Evolutionary conservation across 2,888 invertebrate genomes (phyloP).

Genomic region (Holacanthella duospinosa): DNA sequence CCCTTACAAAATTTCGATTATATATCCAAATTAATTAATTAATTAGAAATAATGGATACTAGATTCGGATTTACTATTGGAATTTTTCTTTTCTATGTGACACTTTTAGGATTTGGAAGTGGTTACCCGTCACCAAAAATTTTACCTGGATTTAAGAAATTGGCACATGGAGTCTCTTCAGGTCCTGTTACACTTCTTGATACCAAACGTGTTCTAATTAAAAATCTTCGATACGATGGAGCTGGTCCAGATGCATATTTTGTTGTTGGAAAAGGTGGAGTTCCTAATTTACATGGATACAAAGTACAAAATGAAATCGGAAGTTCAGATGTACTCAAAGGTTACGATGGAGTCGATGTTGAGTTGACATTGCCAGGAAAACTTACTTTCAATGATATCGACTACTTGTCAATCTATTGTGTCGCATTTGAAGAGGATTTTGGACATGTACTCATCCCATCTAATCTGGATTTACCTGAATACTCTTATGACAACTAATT

Average conservation of each 20-base stretch:
- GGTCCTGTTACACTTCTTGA: constrained; percentile 1
- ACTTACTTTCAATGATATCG: constrained; percentile 76
- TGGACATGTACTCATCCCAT: constrained; percentile 75
- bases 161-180: constrained; percentile 6
- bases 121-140: neutral
- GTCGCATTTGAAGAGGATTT: constrained; percentile 69
- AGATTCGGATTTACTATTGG: neutral
- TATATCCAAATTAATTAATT: neutral
- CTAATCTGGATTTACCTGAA: constrained; percentile 63
- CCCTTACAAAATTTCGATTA: too few relatives aligned
- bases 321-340: constrained; percentile 55
- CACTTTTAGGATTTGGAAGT: neutral
- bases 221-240: constrained; percentile 8
- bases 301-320: constrained; percentile 6
- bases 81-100: neutral
- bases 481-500: constrained; percentile 1
- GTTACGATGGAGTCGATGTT: constrained; percentile 82
- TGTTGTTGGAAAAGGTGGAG: constrained; percentile 1
- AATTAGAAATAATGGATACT: neutral
- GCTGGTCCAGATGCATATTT: constrained; percentile 9
- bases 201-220: constrained; percentile 4
- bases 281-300: neutral
- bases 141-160: neutral
- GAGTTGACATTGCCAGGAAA: constrained; percentile 76
- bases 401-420: constrained; percentile 85